Conservation (phyloP, 2,888 invertebrate genomes). For the Drosophila barbarae region DNA sequence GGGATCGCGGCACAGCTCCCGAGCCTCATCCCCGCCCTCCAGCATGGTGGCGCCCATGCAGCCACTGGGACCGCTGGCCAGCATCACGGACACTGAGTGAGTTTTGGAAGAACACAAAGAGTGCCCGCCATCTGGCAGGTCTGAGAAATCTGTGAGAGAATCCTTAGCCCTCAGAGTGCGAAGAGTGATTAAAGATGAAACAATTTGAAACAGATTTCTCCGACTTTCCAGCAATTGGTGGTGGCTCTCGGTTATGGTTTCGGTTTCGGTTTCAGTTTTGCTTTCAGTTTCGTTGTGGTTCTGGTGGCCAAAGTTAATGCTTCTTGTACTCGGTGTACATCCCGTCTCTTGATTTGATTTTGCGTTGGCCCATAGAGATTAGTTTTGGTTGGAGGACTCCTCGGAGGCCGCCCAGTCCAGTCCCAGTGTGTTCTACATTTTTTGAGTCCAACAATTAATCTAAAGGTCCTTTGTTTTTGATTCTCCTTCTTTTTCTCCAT, state of each 20-base stretch:
- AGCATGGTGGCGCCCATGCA: conserved; percentile 81
- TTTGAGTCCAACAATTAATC: conserved; percentile 42
- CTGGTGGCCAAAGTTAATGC: conserved; percentile 27
- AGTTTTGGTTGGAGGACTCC: conserved; percentile 23
- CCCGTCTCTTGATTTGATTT: conserved; percentile 21
- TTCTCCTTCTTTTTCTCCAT: conserved; percentile 18
- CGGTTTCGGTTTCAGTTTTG: conserved; percentile 23
- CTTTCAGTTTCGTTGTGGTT: conserved; percentile 23
- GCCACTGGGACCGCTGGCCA: conserved; percentile 83
- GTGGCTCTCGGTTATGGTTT: conserved; percentile 13
- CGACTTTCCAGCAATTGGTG: conserved; percentile 6
- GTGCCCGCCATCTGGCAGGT: not conserved
- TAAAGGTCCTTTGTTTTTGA: conserved; percentile 29
- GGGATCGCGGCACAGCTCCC: conserved; percentile 77
- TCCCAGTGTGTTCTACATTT: conserved; percentile 2
- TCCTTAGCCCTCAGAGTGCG: not conserved
- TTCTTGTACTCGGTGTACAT: conserved; percentile 35
- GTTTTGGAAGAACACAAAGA: conserved; percentile 65
- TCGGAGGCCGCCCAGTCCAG: not conserved
- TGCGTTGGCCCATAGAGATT: conserved; percentile 33
- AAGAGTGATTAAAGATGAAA: not conserved
- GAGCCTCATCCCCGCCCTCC: conserved; percentile 79
- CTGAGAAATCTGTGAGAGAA: conserved; percentile 3
- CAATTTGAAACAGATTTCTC: conserved; percentile 4
- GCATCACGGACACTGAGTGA: conserved; percentile 85